These are phyloP conservation scores for Dendroctonus ponderosae DNA, from an alignment of 1,140 invertebrate species.

Conservation along the genomic window DNA sequence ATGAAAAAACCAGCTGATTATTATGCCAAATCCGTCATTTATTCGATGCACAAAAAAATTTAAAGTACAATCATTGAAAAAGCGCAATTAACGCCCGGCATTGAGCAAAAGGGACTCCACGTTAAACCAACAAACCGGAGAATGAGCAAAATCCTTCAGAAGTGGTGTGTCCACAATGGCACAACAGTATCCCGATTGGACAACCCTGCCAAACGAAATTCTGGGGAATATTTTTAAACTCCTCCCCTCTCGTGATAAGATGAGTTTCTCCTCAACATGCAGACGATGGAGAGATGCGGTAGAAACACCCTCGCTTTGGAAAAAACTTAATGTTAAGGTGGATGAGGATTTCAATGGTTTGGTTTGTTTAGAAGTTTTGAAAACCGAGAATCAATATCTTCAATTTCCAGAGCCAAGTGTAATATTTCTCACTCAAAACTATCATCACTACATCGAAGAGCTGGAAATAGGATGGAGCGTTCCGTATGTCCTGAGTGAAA, in stretches of 20 bases:
- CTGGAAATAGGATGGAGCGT: constrained; percentile 37
- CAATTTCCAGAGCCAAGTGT: constrained; percentile 36
- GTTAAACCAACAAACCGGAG: background rate
- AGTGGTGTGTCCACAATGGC: background rate
- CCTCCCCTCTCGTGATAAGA: constrained; percentile 34
- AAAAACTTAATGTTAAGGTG: constrained; percentile 34
- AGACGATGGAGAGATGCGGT: constrained; percentile 35
- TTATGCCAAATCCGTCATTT: background rate
- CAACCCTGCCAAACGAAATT: constrained; percentile 28
- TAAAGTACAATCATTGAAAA: constrained; percentile 13
- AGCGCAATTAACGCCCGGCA: background rate
- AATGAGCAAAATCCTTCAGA: constrained; percentile 4
- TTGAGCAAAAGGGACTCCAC: background rate
- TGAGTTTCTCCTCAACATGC: constrained; percentile 37
- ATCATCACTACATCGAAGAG: constrained; percentile 27
- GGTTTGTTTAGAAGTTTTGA: background rate
- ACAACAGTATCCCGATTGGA: constrained; percentile 21
- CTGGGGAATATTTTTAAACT: constrained; percentile 34
- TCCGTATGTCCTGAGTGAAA: constrained; percentile 20
- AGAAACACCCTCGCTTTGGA: constrained; percentile 32
- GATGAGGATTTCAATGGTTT: constrained; percentile 37
- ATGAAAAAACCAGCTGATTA: no score
- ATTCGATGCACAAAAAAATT: constrained; percentile 4
- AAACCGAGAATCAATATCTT: background rate
- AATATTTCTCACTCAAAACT: constrained; percentile 31